Evolutionary conservation across 2,113 vertebrate genomes (phyloP).

Genomic region (Coracopsis vasa): DNA sequence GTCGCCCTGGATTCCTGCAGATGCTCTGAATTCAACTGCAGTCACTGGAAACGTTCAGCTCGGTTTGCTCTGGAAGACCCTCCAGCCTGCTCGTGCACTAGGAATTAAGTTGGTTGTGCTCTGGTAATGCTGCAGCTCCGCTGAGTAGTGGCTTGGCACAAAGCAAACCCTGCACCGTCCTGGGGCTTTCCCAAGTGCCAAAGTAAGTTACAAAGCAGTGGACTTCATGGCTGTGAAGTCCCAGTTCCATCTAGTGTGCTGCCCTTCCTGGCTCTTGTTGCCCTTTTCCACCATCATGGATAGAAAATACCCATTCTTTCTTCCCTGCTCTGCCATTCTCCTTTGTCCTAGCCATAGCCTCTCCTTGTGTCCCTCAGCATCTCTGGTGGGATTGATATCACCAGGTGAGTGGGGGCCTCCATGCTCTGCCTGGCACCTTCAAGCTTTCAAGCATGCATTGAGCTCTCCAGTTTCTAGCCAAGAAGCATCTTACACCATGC

Average conservation of each 20-base stretch:
- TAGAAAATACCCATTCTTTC: not conserved
- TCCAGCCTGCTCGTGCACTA: not conserved
- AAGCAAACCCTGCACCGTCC: not conserved
- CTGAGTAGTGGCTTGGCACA: not conserved
- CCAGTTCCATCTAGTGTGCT: not conserved
- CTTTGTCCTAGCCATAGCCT: not conserved
- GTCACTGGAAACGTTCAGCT: not conserved
- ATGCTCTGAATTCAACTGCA: not conserved
- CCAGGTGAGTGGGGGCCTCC: not conserved
- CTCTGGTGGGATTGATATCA: not conserved
- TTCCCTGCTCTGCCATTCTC: not conserved
- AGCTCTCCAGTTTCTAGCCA: not conserved
- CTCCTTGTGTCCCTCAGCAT: not conserved
- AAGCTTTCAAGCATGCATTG: not conserved
- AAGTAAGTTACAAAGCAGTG: not conserved
- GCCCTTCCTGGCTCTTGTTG: not conserved
- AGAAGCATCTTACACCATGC: not conserved
- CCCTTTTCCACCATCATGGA: not conserved
- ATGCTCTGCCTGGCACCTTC: not conserved
- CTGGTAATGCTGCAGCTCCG: not conserved
- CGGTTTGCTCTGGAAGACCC: not conserved
- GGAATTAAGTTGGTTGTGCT: not conserved
- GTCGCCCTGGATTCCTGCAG: rapidly evolving
- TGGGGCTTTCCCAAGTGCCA: not conserved
- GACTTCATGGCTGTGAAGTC: not conserved